These are phyloP conservation scores for Rhinopomastus cyanomelas DNA, from an alignment of 2,113 vertebrate genomes.

Conservation along the genomic window DNA sequence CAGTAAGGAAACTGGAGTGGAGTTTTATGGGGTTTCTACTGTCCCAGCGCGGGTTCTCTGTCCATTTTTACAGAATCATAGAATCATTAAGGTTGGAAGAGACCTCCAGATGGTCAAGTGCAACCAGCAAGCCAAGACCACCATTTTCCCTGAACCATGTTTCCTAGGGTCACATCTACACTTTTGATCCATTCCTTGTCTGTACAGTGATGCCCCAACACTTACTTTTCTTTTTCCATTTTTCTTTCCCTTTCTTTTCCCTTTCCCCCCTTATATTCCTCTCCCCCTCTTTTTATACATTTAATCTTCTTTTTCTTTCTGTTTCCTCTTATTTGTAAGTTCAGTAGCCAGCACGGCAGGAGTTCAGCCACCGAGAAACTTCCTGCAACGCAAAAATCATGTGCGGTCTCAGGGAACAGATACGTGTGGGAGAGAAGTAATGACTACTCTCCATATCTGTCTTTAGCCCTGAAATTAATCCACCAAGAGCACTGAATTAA, in stretches of 20 bases:
- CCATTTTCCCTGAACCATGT: too few relatives aligned
- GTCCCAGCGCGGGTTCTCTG: neutral
- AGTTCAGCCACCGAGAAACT: neutral
- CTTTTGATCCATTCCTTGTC: neutral
- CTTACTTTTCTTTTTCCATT: rapidly evolving
- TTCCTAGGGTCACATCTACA: too few relatives aligned
- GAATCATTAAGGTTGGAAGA: too few relatives aligned
- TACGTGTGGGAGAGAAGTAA: conserved; percentile 39
- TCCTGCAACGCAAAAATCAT: neutral
- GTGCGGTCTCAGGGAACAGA: neutral
- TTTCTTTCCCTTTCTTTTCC: rapidly evolving
- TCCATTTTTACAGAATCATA: too few relatives aligned
- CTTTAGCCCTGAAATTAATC: conserved; percentile 52
- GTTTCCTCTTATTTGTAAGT: neutral
- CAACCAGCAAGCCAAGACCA: too few relatives aligned
- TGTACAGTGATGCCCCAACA: neutral
- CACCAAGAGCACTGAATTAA: conserved; percentile 27
- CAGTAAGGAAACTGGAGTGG: neutral
- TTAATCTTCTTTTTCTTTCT: neutral
- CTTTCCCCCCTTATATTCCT: too few relatives aligned
- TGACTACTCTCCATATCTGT: conserved; percentile 2
- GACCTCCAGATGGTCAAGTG: too few relatives aligned
- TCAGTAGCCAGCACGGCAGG: neutral
- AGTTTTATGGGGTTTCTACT: neutral
- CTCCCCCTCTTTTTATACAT: too few relatives aligned